These are phyloP conservation scores for Dromiciops gliroides DNA, from an alignment of 2,113 vertebrate genomes.

Conservation along the genomic window DNA sequence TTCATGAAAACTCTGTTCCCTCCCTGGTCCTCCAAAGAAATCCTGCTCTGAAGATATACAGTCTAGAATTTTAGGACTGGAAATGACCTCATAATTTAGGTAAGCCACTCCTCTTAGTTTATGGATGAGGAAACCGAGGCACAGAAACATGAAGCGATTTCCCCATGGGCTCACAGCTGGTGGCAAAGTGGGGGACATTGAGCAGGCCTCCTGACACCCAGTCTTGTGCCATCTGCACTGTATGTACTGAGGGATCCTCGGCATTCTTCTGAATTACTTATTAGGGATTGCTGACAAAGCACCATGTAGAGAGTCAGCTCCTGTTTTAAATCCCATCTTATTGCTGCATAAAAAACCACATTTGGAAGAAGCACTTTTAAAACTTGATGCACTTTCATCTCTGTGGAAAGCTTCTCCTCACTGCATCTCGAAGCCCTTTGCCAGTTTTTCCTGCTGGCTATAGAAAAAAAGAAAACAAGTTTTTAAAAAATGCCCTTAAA, in stretches of 20 bases:
- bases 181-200: fast-evolving
- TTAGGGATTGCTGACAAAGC: background rate
- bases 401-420: slow-evolving; percentile 64
- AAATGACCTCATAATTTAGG: fast-evolving
- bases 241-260: background rate
- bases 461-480: background rate
- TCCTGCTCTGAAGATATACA: background rate
- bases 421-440: slow-evolving; percentile 59
- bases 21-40: background rate
- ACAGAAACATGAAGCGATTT: background rate
- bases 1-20: background rate
- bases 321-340: slow-evolving; percentile 12
- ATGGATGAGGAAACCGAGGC: background rate
- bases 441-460: slow-evolving; percentile 50
- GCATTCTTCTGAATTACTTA: background rate
- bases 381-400: slow-evolving; percentile 81
- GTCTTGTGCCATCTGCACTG: background rate
- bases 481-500: slow-evolving; percentile 57
- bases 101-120: background rate
- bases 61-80: background rate
- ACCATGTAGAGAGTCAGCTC: background rate
- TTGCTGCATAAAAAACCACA: slow-evolving; percentile 55
- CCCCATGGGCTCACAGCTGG: background rate
- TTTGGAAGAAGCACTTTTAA: slow-evolving; percentile 75
- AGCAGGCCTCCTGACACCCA: too few relatives aligned